Evolutionary conservation across 2,797 vertebrate species (phyloP), one percentile per base, ranked within the genome.

Genomic region (Acanthopagrus latus): DNA sequence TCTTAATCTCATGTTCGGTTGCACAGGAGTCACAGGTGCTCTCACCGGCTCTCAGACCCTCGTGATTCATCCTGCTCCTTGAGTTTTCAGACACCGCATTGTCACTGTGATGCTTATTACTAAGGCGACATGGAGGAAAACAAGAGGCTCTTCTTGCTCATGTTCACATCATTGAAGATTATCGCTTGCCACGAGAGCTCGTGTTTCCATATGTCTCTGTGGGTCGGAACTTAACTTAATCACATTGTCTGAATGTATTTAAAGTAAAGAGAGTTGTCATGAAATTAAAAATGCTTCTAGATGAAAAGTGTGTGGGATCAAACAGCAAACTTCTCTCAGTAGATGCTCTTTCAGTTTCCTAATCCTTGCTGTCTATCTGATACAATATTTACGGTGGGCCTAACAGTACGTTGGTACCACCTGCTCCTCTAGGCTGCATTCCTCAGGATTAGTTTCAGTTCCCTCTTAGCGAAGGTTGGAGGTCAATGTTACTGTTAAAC

Each of bases 401-500:
- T 27, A 38, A 57, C 41, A 56, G 64, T 82, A 75, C 72, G 74
- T 78, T 85, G 85, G 75, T 80, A 92, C 81, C 83, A 88, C 82
- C 78, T 87, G 83, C 86, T 81, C 81, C 80, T 64, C 65, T 68
- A 33, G 11, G 44, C 64, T 50, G 56, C 89, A 89, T 91, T 91
- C 88, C 87, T 77, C 29, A 69, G 78, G 83, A 90, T 92, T 87
- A 87, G 72, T 85, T 88, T 90, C 29, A 72, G 62, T 78, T 84
- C 69, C 76, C 76, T 72, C 62, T 77, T 69, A 67, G 76, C 52
- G 50, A 13, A 89, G 58, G 64, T 90, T 80, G 78, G 16, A 80
- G 82, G 63, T 71, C 85, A 68, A 41, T 64, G 57, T 76, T 81
- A 64, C 47, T 86, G 82, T 81, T 74, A 82, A 86, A 80, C 55